Evolutionary conservation across 1,140 invertebrate genomes (phyloP), one percentile per base, ranked within the genome.

Genomic region (Thaumetopoea pityocampa): DNA sequence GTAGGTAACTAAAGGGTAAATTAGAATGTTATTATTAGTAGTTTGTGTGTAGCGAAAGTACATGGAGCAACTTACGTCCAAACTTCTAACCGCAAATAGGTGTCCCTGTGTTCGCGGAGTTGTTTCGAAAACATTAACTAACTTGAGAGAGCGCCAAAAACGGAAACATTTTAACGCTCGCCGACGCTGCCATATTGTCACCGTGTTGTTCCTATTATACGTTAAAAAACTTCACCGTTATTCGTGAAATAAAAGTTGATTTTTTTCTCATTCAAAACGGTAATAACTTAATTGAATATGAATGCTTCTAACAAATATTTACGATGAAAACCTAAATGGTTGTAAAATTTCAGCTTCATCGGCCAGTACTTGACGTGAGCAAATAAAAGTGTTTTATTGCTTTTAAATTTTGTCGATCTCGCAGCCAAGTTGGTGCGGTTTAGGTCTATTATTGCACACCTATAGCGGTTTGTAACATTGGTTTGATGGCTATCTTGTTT

Each of bases 101-200:
- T 67, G 66, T 66, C 56, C 48, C 55, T 38, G 56, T 77, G 67
- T 81, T 67, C 59, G 46, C 67, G 53, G 43, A 44, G 61, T 77
- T 82, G 73, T 80, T 80, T 80, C 77, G 65, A 60, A 51, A 70
- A 64, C 71, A 79, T 83, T 80, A 79, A 77, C 79, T 77, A 71
- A 73, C 55, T 83, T 79, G 73, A 79, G 68, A 66, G 68, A 36
- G 65, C 63, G 76, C 78, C 76, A 72, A 77, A 74, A 80, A 66
- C 64, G 67, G 67, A 72, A 73, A 68, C 72, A 70, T 74, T 82
- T 77, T 67, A 69, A 56, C 54, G 58, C 60, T 61, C 37, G 48
- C 57, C 57, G 56, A 19, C 50, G 49, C 42, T 44, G 54, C 62
- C 58, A 53, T 67, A 67, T 69, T 71, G 69, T 66, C 67, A 61